phyloP scores from a whole-genome alignment of 2,888 invertebrate genomes.

The Lycia hirtaria region DNA sequence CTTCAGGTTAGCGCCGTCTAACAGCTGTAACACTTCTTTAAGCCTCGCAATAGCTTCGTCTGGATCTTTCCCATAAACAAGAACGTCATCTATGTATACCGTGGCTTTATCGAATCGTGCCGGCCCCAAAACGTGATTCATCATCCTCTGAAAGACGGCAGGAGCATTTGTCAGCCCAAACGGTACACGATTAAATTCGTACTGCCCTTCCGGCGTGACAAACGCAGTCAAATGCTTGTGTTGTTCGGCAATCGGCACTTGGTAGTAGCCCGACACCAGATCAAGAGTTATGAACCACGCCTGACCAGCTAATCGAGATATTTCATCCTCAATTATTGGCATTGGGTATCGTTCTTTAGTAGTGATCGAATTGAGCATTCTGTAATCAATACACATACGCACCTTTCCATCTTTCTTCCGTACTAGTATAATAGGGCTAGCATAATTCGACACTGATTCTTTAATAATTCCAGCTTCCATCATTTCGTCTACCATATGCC shows the following conservation, averaged over 20 bases:
- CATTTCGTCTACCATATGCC: background rate
- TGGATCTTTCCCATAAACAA: background rate
- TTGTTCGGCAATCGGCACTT: background rate
- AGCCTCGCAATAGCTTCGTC: background rate
- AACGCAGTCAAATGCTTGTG: background rate
- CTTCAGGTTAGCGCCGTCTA: background rate
- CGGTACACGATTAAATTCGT: background rate
- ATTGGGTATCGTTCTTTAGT: background rate
- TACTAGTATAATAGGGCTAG: background rate
- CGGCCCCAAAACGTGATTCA: background rate
- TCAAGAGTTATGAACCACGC: background rate
- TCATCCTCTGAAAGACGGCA: background rate
- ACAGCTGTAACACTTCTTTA: background rate
- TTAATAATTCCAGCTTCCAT: background rate
- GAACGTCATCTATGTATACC: background rate
- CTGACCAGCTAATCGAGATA: background rate
- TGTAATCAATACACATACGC: background rate
- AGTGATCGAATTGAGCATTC: background rate
- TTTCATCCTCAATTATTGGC: background rate
- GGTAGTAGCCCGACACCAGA: background rate
- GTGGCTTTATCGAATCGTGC: background rate
- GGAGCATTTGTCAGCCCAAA: background rate
- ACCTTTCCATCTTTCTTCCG: background rate
- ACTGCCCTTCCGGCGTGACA: background rate
- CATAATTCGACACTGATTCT: background rate